Evolutionary conservation across 2,797 vertebrate species (phyloP).

Genomic region (Anguilla obscura): DNA sequence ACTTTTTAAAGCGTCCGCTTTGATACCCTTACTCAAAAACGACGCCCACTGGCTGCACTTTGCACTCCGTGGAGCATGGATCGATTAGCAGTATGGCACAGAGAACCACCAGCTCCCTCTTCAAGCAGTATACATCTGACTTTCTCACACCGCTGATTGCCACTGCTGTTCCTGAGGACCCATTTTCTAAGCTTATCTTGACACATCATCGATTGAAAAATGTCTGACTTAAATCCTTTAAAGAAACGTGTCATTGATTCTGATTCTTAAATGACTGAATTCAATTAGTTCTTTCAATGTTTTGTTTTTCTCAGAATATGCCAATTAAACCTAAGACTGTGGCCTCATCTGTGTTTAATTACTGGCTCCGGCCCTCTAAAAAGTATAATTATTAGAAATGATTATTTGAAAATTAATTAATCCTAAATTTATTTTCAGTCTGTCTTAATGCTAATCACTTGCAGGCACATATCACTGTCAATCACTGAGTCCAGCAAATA

Average conservation of each 20-base stretch:
- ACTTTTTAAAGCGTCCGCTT: neutral
- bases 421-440: neutral
- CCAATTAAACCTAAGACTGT: neutral
- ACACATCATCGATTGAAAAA: slow-evolving; percentile 14
- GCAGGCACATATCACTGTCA: neutral
- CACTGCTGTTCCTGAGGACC: neutral
- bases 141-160: neutral
- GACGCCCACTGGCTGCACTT: neutral
- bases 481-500: neutral
- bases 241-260: neutral
- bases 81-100: neutral
- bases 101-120: neutral
- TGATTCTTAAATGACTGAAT: neutral
- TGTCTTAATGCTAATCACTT: neutral
- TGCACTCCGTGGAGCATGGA: neutral
- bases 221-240: neutral
- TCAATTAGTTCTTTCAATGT: neutral
- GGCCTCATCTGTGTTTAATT: neutral
- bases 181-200: slow-evolving; percentile 1
- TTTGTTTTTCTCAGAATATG: neutral
- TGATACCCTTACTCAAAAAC: neutral
- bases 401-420: neutral
- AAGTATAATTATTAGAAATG: neutral
- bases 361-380: neutral
- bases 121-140: neutral